Percentiles rank a stretch among this genome's conserved stretches.
These are phyloP conservation scores for Drosophila neutralis DNA, from an alignment of 2,888 invertebrate genomes.

Conservation along the genomic window DNA sequence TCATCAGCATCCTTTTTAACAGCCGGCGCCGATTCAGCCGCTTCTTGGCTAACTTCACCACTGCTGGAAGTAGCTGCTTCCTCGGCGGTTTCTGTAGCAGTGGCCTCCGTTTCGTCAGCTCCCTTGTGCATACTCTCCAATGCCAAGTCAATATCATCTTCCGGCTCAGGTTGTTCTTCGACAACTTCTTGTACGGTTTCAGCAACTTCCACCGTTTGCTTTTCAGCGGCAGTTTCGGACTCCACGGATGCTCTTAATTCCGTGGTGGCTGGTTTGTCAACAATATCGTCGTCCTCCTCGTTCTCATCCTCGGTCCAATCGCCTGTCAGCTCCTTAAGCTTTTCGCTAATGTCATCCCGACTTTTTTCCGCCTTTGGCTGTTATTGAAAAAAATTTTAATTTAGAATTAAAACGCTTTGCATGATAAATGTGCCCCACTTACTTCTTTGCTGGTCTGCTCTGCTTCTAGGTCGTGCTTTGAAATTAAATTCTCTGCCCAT, in stretches of 20 bases:
- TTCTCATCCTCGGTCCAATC: constrained; percentile 85
- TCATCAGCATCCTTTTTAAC: constrained; percentile 30
- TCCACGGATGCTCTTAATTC: constrained; percentile 69
- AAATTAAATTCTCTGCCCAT: constrained; percentile 83
- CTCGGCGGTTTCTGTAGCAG: constrained; percentile 14
- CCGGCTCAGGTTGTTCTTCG: constrained; percentile 51
- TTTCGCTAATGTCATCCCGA: constrained; percentile 82
- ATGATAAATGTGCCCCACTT: constrained; percentile 8
- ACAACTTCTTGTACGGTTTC: constrained; percentile 13
- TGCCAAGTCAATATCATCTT: constrained; percentile 80
- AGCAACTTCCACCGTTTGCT: constrained; percentile 21
- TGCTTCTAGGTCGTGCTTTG: constrained; percentile 79
- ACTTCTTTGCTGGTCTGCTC: constrained; percentile 72
- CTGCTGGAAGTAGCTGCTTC: constrained; percentile 26
- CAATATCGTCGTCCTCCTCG: constrained; percentile 71
- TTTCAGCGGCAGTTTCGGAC: constrained; percentile 26
- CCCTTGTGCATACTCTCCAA: constrained; percentile 77
- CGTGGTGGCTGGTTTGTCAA: constrained; percentile 39
- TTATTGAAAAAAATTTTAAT: constrained; percentile 3
- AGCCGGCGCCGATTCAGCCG: constrained; percentile 1
- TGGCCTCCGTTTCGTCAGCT: constrained; percentile 41
- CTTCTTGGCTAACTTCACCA: constrained; percentile 37
- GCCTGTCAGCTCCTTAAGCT: constrained; percentile 83
- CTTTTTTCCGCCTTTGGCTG: constrained; percentile 67
- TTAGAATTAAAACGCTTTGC: background rate